These are phyloP conservation scores for Acridotheres tristis DNA, from an alignment of 2,797 vertebrate species.

Conservation along the genomic window DNA sequence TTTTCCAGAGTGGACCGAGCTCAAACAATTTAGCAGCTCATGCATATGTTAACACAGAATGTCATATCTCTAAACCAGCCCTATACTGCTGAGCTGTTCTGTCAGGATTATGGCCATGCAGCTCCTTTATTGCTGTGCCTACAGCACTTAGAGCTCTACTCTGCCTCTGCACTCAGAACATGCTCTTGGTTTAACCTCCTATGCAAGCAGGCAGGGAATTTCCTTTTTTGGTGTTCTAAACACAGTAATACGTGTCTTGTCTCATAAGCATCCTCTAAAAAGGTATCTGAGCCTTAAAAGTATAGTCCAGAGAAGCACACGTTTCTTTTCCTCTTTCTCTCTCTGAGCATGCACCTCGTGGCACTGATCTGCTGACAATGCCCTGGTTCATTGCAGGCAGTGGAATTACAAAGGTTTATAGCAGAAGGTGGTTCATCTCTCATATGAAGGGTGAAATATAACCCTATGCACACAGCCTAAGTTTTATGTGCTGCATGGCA, in stretches of 20 bases:
- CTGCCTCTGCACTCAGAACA: neutral
- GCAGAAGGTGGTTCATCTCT: neutral
- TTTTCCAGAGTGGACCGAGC: neutral
- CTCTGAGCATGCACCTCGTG: neutral
- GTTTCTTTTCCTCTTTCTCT: neutral
- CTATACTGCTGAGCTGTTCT: neutral
- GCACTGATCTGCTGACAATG: neutral
- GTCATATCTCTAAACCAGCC: neutral
- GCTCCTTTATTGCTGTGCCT: neutral
- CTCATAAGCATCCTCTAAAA: neutral
- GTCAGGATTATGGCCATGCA: neutral
- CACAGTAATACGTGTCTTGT: neutral
- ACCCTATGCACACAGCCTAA: neutral
- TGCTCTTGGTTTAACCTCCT: neutral
- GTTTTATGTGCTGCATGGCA: neutral
- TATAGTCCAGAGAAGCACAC: neutral
- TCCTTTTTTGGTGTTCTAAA: neutral
- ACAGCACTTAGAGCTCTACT: neutral
- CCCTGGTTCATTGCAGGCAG: neutral
- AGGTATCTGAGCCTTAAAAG: neutral
- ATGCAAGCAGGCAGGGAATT: neutral
- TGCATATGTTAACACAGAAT: neutral
- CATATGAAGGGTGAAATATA: neutral
- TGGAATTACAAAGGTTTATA: neutral
- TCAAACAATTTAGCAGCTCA: neutral